Conservation (phyloP, 2,797 vertebrate species). For the Bucorvus abyssinicus region DNA sequence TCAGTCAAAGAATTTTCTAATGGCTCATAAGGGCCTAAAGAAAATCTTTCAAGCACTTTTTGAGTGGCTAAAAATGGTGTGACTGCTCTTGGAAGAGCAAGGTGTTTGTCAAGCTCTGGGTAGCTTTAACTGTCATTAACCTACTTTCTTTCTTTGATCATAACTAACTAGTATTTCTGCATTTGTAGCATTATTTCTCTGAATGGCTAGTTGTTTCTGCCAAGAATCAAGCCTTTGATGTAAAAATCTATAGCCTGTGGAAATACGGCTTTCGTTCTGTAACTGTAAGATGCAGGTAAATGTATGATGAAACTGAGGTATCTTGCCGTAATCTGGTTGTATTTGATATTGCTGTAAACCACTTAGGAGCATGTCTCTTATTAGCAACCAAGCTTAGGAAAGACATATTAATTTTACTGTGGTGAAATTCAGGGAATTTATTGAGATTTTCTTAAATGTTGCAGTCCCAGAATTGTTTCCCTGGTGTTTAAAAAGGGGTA, state of each 20-base stretch:
- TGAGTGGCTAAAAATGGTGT: not conserved
- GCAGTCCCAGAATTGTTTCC: not conserved
- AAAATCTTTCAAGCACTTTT: not conserved
- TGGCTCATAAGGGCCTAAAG: not conserved
- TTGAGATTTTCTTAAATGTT: not conserved
- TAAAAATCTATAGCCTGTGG: conserved; percentile 30
- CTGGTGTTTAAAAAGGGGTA: not conserved
- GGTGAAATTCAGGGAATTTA: not conserved
- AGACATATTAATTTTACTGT: not conserved
- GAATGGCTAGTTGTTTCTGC: not conserved
- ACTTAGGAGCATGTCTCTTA: not conserved
- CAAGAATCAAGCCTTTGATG: conserved; percentile 42
- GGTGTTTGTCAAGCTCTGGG: not conserved
- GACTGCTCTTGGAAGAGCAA: not conserved
- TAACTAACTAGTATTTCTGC: not conserved
- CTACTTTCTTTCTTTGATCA: not conserved
- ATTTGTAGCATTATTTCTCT: not conserved
- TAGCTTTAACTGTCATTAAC: not conserved
- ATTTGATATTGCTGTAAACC: not conserved
- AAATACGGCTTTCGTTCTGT: conserved; percentile 1
- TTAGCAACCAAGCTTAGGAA: not conserved
- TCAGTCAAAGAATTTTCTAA: not conserved
- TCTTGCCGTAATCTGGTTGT: conserved; percentile 21
- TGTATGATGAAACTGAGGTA: not conserved
- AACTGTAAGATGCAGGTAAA: not conserved